A percentile compares a stretch with the other conserved stretches of the same genome.
These are phyloP conservation scores for Achlya flavicornis DNA, from an alignment of 2,888 invertebrate genomes.

Conservation along the genomic window DNA sequence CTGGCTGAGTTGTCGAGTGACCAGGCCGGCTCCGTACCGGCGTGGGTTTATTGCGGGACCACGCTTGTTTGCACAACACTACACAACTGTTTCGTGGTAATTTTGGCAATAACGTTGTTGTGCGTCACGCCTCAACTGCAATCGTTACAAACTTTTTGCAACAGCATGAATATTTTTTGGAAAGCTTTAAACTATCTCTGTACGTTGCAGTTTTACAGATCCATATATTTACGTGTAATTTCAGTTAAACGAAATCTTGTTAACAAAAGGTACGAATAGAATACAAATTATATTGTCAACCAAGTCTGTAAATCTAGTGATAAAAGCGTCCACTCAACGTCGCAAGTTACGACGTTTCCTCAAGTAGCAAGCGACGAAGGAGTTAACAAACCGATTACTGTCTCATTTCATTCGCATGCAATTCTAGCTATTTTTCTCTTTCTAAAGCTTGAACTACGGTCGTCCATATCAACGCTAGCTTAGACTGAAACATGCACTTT, in stretches of 20 bases:
- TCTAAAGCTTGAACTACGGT: constrained; percentile 42
- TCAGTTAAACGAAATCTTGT: background rate
- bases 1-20: constrained; percentile 65
- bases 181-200: background rate
- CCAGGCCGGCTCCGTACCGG: constrained; percentile 48
- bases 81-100: constrained; percentile 65
- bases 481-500: constrained; percentile 58
- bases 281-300: constrained; percentile 23
- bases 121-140: constrained; percentile 13
- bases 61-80: constrained; percentile 73
- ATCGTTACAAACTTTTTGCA: constrained; percentile 23
- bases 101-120: constrained; percentile 68
- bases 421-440: constrained; percentile 46
- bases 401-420: constrained; percentile 46
- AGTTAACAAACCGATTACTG: constrained; percentile 43
- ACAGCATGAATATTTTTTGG: background rate
- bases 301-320: constrained; percentile 56
- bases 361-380: constrained; percentile 39
- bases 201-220: background rate
- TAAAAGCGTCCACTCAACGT: constrained; percentile 58
- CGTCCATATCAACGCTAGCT: constrained; percentile 48
- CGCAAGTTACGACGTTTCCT: constrained; percentile 53
- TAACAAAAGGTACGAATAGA: background rate
- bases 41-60: constrained; percentile 64
- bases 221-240: background rate